A percentile compares a stretch with the other conserved stretches of the same genome.
phyloP scores from a whole-genome alignment of 2,113 vertebrate genomes.

The Origma solitaria region DNA sequence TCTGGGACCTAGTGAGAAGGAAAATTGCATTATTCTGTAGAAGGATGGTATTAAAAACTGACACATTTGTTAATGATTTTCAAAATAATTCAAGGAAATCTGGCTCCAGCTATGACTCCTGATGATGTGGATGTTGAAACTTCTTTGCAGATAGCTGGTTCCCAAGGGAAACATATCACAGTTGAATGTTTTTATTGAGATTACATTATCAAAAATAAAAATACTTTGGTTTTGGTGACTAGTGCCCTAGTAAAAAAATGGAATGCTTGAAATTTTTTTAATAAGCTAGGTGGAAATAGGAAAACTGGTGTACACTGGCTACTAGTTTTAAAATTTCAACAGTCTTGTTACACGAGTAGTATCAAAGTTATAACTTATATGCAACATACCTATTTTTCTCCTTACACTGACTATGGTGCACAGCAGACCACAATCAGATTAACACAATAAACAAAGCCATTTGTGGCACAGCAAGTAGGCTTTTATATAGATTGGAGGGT shows the following conservation, averaged over 20 bases:
- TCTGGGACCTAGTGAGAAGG: not conserved
- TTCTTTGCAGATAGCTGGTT: not conserved
- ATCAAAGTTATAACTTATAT: not conserved
- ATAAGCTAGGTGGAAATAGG: not conserved
- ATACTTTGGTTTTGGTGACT: not conserved
- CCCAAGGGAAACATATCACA: not conserved
- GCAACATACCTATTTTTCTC: not conserved
- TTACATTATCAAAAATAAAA: slow-evolving; percentile 25
- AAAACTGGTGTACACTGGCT: not conserved
- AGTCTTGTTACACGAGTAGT: not conserved
- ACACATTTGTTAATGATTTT: not conserved
- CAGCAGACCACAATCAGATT: not conserved
- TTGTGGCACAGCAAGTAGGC: not conserved
- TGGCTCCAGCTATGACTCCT: not conserved
- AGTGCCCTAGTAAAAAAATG: not conserved
- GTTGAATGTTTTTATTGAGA: slow-evolving; percentile 26
- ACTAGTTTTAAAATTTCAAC: not conserved
- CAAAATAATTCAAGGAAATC: not conserved
- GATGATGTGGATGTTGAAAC: not conserved
- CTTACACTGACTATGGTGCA: not conserved
- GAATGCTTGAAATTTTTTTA: not conserved
- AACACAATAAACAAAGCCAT: not conserved
- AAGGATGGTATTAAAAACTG: not conserved
- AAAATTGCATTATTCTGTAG: not conserved
- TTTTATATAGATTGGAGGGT: not conserved